phyloP scores from a whole-genome alignment of 2,888 invertebrate species.

The Serripes groenlandicus region DNA sequence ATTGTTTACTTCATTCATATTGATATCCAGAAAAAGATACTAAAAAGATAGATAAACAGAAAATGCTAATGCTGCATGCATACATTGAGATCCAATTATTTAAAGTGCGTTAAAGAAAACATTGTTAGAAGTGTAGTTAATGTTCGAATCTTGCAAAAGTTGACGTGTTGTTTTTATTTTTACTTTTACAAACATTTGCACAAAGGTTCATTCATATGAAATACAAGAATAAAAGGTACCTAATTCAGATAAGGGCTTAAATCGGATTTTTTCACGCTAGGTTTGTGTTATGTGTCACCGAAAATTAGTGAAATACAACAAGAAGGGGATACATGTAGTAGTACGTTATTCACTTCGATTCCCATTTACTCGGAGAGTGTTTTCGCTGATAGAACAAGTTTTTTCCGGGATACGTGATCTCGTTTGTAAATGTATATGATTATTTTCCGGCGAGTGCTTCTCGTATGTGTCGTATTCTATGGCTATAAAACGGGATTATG shows the following conservation, averaged over 20 bases:
- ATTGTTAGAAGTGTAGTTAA: too few relatives aligned
- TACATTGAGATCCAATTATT: too few relatives aligned
- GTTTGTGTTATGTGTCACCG: slow-evolving; percentile 19
- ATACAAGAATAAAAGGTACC: not conserved
- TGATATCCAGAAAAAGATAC: too few relatives aligned
- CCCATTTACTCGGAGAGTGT: slow-evolving; percentile 7
- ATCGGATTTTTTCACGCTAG: slow-evolving; percentile 22
- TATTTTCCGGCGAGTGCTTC: not conserved
- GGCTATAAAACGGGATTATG: slow-evolving; percentile 8
- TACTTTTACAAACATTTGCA: too few relatives aligned
- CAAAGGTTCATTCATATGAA: not conserved
- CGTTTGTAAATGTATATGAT: slow-evolving; percentile 27
- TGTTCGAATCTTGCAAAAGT: too few relatives aligned
- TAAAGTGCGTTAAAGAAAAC: too few relatives aligned
- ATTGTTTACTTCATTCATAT: too few relatives aligned
- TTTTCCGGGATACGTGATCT: slow-evolving; percentile 20
- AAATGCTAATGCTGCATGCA: too few relatives aligned
- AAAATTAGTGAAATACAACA: slow-evolving; percentile 7
- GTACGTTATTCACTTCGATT: too few relatives aligned
- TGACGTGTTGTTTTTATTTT: too few relatives aligned
- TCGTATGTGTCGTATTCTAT: not conserved
- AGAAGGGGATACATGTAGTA: too few relatives aligned
- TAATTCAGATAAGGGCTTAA: slow-evolving; percentile 1
- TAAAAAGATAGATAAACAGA: too few relatives aligned
- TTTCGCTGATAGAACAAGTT: slow-evolving; percentile 10